Base-by-base conservation (phyloP, 30 jellyfish, hydroid and myxozoan species). In the Aurelia aurita complex sp. Pacific region DNA sequence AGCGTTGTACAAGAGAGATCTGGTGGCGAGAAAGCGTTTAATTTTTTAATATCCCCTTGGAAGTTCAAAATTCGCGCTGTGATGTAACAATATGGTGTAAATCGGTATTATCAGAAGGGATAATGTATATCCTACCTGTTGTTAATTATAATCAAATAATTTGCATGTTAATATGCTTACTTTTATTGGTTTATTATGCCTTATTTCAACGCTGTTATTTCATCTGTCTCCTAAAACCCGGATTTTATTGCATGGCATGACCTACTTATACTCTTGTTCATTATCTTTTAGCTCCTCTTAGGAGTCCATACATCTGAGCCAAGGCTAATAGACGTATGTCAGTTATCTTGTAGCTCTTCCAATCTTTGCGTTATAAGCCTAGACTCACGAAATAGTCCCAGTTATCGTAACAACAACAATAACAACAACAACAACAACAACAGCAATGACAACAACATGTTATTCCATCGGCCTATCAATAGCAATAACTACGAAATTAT, bases 121-220 rank as follows among this genome's bases (percentile, higher is more conserved):
- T 79, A 40, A 79, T 69, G 61, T 43, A 79, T 65, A 79, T 79
- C 89, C 85, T 62, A 36, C 73, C 80, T 35, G 83, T 82, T 82
- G 51, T 57, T 29, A 82, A 17, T 73, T 43, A 84, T 75, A 84
- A 84, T 84, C 57, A 70, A 68, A 68, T 84, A 77, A 82, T 84
- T 84, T 73, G 87, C 93, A 84, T 84, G 82, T 69, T 46, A 84
- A 69, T 29, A 63, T 54, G 84, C 78, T 84, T 67, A 63, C 87
- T 84, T 84, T 51, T 74, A 84, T 84, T 84, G 93, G 93, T 84
- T 84, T 84, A 84, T 52, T 55, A 38, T 32, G 85, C 79, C 86
- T 73, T 71, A 84, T 62, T 10, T 60, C 76, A 63, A 55, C 93
- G 87, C 93, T 73, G 93, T 84, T 84, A 68, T 19, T 84, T 84